These are phyloP conservation scores for Holotrichia oblita DNA, from an alignment of 1,140 invertebrate genomes.

Conservation along the genomic window DNA sequence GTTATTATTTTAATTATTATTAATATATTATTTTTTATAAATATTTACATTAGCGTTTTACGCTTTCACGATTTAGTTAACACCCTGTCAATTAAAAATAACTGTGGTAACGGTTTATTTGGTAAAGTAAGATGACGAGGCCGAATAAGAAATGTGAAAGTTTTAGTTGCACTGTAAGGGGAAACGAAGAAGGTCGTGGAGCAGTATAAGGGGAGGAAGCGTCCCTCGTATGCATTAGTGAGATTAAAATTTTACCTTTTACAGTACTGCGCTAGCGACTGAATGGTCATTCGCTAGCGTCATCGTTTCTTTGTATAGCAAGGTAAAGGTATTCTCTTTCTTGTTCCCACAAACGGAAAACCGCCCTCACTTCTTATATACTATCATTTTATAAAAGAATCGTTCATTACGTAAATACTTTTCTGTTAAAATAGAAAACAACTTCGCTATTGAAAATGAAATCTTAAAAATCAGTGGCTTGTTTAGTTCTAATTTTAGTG, in stretches of 20 bases:
- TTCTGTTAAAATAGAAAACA: too few relatives aligned
- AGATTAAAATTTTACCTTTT: conserved; percentile 10
- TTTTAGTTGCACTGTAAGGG: not conserved
- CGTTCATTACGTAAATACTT: too few relatives aligned
- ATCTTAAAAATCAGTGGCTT: too few relatives aligned
- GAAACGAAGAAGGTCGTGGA: not conserved
- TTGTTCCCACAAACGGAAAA: too few relatives aligned
- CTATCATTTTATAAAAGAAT: too few relatives aligned
- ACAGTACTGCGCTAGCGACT: not conserved
- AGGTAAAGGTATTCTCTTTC: not conserved
- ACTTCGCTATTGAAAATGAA: too few relatives aligned
- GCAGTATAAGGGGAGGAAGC: not conserved
- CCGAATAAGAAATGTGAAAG: too few relatives aligned
- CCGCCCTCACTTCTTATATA: too few relatives aligned
- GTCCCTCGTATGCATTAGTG: conserved; percentile 10
- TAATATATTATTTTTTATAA: conserved; percentile 6
- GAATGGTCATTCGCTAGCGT: not conserved
- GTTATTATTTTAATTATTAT: not conserved
- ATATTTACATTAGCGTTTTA: not conserved
- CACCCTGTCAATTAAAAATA: not conserved
- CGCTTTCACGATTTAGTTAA: not conserved
- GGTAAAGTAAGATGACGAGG: not conserved
- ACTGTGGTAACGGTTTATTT: not conserved
- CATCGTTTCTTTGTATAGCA: not conserved
- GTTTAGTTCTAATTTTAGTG: too few relatives aligned